phyloP scores from a whole-genome alignment of 2,797 vertebrate species.

The Oryzias sinensis region DNA sequence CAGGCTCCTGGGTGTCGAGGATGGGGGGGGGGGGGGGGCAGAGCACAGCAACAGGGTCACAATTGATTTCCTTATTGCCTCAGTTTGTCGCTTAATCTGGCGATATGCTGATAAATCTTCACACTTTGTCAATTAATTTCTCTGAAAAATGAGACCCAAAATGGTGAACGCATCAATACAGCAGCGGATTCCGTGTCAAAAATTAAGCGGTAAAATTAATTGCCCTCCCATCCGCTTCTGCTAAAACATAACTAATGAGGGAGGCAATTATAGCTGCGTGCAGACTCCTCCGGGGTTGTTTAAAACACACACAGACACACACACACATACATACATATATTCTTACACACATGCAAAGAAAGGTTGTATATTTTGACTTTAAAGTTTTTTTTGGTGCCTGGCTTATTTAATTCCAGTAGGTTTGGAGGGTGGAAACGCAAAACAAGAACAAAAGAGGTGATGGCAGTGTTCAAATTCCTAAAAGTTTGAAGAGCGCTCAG shows the following conservation, averaged over 20 bases:
- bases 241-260: conserved; percentile 85
- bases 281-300: conserved; percentile 78
- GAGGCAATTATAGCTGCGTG: conserved; percentile 82
- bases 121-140: conserved; percentile 83
- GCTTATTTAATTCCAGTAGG: conserved; percentile 47
- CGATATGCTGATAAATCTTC: conserved; percentile 83
- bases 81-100: conserved; percentile 83
- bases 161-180: conserved; percentile 80
- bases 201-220: conserved; percentile 84
- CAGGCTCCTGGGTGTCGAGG: conserved; percentile 50
- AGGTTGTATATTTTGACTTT: conserved; percentile 73
- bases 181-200: conserved; percentile 76
- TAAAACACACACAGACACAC: conserved; percentile 67
- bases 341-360: conserved; percentile 46
- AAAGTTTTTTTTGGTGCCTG: conserved; percentile 64
- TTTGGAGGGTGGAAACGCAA: conserved; percentile 37
- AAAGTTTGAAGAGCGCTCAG: conserved; percentile 25
- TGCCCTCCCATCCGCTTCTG: conserved; percentile 80
- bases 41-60: conserved; percentile 69
- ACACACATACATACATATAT: conserved; percentile 28
- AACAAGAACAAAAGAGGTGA: conserved; percentile 38
- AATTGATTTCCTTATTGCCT: conserved; percentile 83
- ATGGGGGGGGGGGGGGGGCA: neutral
- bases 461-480: conserved; percentile 28
- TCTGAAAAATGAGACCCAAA: conserved; percentile 79